phyloP scores from a whole-genome alignment of 2,113 vertebrate genomes.

The Cricetomys ansorgei region DNA sequence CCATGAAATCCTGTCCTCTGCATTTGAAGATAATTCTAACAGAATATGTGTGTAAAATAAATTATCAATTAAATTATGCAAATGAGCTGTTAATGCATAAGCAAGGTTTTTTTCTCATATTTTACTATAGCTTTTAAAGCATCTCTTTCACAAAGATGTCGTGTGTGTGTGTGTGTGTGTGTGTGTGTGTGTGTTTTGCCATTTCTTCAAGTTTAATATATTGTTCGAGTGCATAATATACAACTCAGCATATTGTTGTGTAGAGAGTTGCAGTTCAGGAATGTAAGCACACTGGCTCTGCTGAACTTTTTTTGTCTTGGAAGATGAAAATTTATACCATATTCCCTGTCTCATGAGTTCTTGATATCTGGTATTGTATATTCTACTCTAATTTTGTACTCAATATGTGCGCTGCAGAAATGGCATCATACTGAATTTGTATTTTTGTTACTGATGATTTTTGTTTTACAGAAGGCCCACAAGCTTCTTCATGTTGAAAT shows the following conservation, averaged over 20 bases:
- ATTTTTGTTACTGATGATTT: neutral
- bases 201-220: neutral
- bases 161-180: neutral
- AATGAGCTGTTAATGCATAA: neutral
- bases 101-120: neutral
- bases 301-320: neutral
- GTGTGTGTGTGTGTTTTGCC: neutral
- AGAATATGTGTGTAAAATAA: neutral
- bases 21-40: neutral
- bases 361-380: neutral
- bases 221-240: neutral
- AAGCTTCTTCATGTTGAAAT: neutral
- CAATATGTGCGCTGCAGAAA: neutral
- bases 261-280: neutral
- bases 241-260: neutral
- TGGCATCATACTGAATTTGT: neutral
- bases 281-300: neutral
- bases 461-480: neutral
- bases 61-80: neutral
- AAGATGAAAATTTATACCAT: neutral
- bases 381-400: neutral
- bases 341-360: neutral
- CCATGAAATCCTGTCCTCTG: neutral
- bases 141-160: neutral
- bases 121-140: neutral